Conservation (phyloP, 1,140 invertebrate species). For the Acromyrmex echinatior region DNA sequence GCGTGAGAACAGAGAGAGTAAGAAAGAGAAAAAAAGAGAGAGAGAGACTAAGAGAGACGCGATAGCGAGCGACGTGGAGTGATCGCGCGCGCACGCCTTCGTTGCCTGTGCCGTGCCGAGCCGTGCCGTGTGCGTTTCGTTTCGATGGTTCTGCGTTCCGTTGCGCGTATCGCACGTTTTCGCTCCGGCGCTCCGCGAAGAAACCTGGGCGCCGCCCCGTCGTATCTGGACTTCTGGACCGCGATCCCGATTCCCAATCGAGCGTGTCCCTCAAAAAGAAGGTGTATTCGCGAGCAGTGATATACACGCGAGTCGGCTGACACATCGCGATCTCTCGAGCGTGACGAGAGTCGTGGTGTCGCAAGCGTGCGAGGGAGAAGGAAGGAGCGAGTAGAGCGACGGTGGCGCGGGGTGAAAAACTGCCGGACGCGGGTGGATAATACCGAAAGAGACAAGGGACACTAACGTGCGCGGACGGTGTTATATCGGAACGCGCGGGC, state of each 20-base stretch:
- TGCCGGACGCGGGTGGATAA: constrained; percentile 52
- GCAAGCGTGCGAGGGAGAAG: constrained; percentile 36
- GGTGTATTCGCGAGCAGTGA: constrained; percentile 28
- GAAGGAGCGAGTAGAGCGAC: constrained; percentile 18
- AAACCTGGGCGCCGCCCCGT: constrained; percentile 17
- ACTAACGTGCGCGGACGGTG: constrained; percentile 67
- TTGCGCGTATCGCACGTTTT: constrained; percentile 51
- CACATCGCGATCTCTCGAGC: constrained; percentile 65
- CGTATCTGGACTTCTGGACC: background rate
- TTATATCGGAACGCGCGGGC: constrained; percentile 45
- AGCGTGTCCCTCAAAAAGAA: background rate
- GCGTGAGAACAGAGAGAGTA: no score
- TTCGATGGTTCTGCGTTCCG: constrained; percentile 71
- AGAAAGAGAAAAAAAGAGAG: background rate
- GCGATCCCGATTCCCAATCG: no score
- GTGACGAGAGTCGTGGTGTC: constrained; percentile 32
- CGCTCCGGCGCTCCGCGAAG: background rate
- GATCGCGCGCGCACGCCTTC: constrained; percentile 51
- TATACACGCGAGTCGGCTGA: constrained; percentile 61
- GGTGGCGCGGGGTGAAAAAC: constrained; percentile 24
- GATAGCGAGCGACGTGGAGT: constrained; percentile 69
- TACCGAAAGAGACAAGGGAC: constrained; percentile 55
- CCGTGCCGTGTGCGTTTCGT: constrained; percentile 1
- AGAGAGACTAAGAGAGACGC: constrained; percentile 42
- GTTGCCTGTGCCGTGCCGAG: background rate